These are phyloP conservation scores for Dromaius novaehollandiae DNA, from an alignment of 2,113 vertebrate genomes.

Conservation along the genomic window DNA sequence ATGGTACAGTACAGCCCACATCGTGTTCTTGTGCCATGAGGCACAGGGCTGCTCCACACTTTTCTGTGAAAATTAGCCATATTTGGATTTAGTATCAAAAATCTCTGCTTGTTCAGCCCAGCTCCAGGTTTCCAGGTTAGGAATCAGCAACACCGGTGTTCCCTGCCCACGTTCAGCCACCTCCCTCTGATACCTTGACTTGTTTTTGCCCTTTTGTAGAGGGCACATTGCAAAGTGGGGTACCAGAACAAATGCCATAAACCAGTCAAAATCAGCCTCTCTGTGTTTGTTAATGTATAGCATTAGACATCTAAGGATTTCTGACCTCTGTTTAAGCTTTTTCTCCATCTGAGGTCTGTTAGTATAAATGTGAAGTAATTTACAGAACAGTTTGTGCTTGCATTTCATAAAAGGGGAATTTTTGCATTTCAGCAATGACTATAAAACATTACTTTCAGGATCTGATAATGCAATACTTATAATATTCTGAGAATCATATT, in stretches of 20 bases:
- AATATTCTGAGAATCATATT: background rate
- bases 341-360: background rate
- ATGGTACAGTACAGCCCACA: no score
- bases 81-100: background rate
- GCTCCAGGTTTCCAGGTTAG: background rate
- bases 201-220: background rate
- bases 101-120: background rate
- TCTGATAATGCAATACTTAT: background rate
- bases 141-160: background rate
- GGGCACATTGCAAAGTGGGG: background rate
- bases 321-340: background rate
- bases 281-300: background rate
- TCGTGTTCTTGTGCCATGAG: rapidly evolving
- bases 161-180: background rate
- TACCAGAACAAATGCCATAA: background rate
- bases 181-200: background rate
- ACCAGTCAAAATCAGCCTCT: background rate
- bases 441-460: background rate
- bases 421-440: background rate
- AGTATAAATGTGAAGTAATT: background rate
- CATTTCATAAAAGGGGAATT: background rate
- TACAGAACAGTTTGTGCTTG: background rate
- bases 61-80: background rate
- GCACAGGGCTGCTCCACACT: background rate
- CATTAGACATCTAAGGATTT: background rate